These are phyloP conservation scores for Neodiprion lecontei DNA, from an alignment of 1,140 invertebrate genomes.

Conservation along the genomic window DNA sequence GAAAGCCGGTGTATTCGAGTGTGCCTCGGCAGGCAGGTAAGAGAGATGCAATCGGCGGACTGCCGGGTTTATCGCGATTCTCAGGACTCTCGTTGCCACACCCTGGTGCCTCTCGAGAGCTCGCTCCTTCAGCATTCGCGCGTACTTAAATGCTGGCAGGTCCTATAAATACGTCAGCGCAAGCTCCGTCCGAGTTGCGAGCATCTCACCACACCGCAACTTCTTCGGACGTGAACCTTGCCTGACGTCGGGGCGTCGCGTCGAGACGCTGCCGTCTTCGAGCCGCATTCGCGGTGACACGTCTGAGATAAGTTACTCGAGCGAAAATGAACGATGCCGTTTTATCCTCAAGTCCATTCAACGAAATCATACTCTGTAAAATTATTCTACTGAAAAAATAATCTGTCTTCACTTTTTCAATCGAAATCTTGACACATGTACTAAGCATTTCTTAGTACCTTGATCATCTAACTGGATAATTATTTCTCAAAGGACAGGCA, in stretches of 20 bases:
- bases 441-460: too few relatives aligned
- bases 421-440: too few relatives aligned
- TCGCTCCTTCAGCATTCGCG: slow-evolving; percentile 9
- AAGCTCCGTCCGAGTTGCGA: background rate
- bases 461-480: too few relatives aligned
- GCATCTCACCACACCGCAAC: background rate
- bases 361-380: too few relatives aligned
- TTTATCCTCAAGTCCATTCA: too few relatives aligned
- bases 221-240: background rate
- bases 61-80: slow-evolving; percentile 10
- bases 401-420: too few relatives aligned
- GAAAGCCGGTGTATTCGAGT: background rate
- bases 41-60: slow-evolving; percentile 3
- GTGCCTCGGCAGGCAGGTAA: background rate
- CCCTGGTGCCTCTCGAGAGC: background rate
- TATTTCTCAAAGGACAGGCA: too few relatives aligned
- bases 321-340: background rate
- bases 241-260: background rate
- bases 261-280: background rate
- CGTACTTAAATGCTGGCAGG: slow-evolving; percentile 4
- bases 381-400: too few relatives aligned
- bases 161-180: slow-evolving; percentile 4
- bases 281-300: background rate
- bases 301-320: background rate
- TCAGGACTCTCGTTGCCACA: slow-evolving; percentile 4